Percentiles rank a stretch among this genome's conserved stretches.
These are phyloP conservation scores for Blastomussa wellsi DNA, from an alignment of 92 coral and sea anemone genomes.

Conservation along the genomic window DNA sequence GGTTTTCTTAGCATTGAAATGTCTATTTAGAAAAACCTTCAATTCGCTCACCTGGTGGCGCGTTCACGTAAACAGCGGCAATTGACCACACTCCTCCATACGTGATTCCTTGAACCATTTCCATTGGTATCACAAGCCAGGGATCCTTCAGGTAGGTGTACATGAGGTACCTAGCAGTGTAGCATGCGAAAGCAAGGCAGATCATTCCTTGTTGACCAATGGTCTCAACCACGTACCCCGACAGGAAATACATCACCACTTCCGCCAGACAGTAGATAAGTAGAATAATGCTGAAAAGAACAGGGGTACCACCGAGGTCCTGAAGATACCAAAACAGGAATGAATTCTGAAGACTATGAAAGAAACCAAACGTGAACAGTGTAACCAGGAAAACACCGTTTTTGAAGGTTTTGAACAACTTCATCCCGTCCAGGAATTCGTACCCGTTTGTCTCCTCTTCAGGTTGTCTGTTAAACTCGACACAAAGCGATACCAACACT, in stretches of 20 bases:
- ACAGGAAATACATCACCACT: conserved; percentile 70
- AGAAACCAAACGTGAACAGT: conserved; percentile 65
- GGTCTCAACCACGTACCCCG: conserved; percentile 58
- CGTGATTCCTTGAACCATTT: conserved; percentile 82
- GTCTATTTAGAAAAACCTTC: neutral
- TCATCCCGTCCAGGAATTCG: conserved; percentile 61
- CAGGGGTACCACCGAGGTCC: conserved; percentile 85
- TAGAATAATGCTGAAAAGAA: conserved; percentile 68
- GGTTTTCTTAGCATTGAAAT: neutral
- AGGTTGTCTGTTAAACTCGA: conserved; percentile 61
- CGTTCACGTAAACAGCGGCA: conserved; percentile 70
- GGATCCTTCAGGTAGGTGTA: conserved; percentile 71
- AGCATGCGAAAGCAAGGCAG: conserved; percentile 80
- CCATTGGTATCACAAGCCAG: conserved; percentile 86
- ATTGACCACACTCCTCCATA: conserved; percentile 90
- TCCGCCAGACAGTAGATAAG: conserved; percentile 77
- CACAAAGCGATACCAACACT: conserved; percentile 71
- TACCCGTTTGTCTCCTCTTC: conserved; percentile 27
- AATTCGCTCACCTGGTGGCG: conserved; percentile 65
- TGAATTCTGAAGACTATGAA: conserved; percentile 77
- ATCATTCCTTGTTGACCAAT: conserved; percentile 79
- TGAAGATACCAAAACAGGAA: conserved; percentile 88
- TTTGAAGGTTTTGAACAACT: conserved; percentile 66
- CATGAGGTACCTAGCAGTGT: conserved; percentile 87
- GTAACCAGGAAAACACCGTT: conserved; percentile 80